A percentile compares a stretch with the other conserved stretches of the same genome.
Evolutionary conservation across 2,888 invertebrate species (phyloP).

Genomic region (Drosophila colorata): DNA sequence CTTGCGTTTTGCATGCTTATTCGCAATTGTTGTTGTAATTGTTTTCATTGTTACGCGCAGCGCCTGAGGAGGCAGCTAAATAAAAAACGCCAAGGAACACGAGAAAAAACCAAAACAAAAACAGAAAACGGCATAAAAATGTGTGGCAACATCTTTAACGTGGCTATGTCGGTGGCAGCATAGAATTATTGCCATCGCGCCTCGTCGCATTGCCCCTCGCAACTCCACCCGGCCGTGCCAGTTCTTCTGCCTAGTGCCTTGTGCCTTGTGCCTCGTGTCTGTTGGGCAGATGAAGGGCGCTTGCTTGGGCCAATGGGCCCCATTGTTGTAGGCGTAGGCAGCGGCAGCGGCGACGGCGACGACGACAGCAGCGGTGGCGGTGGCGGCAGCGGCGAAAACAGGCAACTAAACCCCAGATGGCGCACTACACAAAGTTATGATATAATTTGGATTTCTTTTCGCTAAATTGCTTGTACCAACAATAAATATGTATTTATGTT

Average conservation of each 20-base stretch:
- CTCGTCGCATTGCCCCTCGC: conserved; percentile 15
- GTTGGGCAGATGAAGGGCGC: conserved; percentile 12
- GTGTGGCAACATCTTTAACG: conserved; percentile 81
- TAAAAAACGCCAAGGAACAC: conserved; percentile 17
- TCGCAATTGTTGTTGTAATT: conserved; percentile 84
- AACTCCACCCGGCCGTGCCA: not conserved
- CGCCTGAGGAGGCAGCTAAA: conserved; percentile 30
- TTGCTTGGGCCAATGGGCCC: conserved; percentile 28
- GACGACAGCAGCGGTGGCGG: not conserved
- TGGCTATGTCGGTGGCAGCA: conserved; percentile 76
- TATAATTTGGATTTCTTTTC: conserved; percentile 81
- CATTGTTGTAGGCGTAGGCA: conserved; percentile 78
- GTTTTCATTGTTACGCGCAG: conserved; percentile 79
- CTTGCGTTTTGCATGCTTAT: conserved; percentile 84
- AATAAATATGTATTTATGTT: conserved; percentile 80
- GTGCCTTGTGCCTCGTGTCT: conserved; percentile 26
- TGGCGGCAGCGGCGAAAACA: conserved; percentile 34
- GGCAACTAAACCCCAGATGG: conserved; percentile 84
- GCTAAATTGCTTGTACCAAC: conserved; percentile 81
- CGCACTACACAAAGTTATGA: conserved; percentile 83
- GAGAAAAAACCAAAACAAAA: conserved; percentile 36
- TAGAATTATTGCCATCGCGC: conserved; percentile 73
- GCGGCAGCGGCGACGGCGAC: conserved; percentile 1
- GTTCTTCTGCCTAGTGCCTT: conserved; percentile 6
- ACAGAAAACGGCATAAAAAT: conserved; percentile 64